These are phyloP conservation scores for Mongoloraphidia duomilia DNA, from an alignment of 2,888 invertebrate species.

Conservation along the genomic window DNA sequence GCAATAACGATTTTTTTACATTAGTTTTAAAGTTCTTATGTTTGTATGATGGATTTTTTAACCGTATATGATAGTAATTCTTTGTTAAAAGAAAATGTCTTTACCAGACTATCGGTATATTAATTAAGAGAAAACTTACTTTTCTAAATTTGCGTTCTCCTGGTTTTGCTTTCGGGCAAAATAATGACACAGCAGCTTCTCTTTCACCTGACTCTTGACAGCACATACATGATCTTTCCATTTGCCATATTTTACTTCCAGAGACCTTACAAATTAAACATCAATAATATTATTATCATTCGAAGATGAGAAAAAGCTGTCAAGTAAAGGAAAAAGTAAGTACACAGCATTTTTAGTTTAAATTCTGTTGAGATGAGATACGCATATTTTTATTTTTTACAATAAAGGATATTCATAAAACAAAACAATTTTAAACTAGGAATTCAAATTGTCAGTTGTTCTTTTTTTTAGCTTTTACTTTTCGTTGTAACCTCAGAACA, in stretches of 20 bases:
- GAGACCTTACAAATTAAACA: slow-evolving; percentile 50
- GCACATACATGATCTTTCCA: slow-evolving; percentile 90
- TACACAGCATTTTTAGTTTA: too few species aligned
- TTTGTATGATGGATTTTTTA: not conserved
- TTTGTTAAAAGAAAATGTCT: not conserved
- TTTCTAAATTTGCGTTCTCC: slow-evolving; percentile 76
- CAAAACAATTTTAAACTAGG: too few species aligned
- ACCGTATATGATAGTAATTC: too few species aligned
- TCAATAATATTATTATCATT: too few species aligned
- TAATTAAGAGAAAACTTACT: slow-evolving; percentile 30
- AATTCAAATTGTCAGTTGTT: too few species aligned
- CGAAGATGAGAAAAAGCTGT: not conserved
- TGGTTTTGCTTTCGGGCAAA: slow-evolving; percentile 77
- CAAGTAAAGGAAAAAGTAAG: not conserved
- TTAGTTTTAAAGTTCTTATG: not conserved
- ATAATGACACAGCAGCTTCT: slow-evolving; percentile 75
- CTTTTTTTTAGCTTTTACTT: too few species aligned
- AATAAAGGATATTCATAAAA: too few species aligned
- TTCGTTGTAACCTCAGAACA: too few species aligned
- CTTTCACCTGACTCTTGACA: slow-evolving; percentile 89
- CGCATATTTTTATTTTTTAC: too few species aligned
- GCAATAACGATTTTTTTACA: too few species aligned
- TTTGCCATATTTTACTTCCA: slow-evolving; percentile 91
- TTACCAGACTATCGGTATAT: not conserved
- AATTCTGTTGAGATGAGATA: too few species aligned